phyloP scores from a whole-genome alignment of 2,888 invertebrate genomes.

The Microchrysa polita region DNA sequence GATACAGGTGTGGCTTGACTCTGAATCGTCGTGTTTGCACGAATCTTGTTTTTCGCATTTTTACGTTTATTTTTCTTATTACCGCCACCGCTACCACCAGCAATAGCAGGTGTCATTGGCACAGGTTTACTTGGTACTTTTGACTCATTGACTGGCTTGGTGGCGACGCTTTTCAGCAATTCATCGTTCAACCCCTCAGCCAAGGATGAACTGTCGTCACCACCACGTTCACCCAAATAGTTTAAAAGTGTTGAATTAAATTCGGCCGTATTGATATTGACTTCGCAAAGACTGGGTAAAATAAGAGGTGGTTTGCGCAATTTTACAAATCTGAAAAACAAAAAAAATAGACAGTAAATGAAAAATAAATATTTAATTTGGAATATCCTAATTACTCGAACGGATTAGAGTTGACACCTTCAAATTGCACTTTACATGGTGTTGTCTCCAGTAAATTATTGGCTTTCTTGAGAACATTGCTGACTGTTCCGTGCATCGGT shows the following conservation, averaged over 20 bases:
- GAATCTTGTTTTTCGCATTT: conserved; percentile 6
- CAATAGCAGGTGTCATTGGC: not conserved
- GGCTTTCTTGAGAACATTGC: conserved; percentile 39
- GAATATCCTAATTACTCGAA: conserved; percentile 48
- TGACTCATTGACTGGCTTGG: too few relatives aligned
- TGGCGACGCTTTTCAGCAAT: too few relatives aligned
- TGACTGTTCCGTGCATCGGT: conserved; percentile 25
- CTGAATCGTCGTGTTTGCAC: too few relatives aligned
- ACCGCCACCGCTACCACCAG: not conserved
- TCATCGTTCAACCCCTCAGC: too few relatives aligned
- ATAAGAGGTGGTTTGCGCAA: conserved; percentile 50
- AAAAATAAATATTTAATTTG: not conserved
- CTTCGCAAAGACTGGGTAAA: conserved; percentile 49
- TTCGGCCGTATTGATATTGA: not conserved
- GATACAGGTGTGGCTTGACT: too few relatives aligned
- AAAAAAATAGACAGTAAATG: not conserved
- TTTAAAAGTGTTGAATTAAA: conserved; percentile 27
- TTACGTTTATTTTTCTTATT: not conserved
- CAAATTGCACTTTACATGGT: conserved; percentile 43
- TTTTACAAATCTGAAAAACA: conserved; percentile 52
- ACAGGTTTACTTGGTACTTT: too few relatives aligned
- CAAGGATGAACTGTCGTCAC: not conserved
- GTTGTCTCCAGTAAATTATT: conserved; percentile 40
- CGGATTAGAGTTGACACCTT: conserved; percentile 43
- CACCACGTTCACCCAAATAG: conserved; percentile 43